Evolutionary conservation across 2,797 vertebrate genomes (phyloP).

Genomic region (Crossoptilon crossoptilon): DNA sequence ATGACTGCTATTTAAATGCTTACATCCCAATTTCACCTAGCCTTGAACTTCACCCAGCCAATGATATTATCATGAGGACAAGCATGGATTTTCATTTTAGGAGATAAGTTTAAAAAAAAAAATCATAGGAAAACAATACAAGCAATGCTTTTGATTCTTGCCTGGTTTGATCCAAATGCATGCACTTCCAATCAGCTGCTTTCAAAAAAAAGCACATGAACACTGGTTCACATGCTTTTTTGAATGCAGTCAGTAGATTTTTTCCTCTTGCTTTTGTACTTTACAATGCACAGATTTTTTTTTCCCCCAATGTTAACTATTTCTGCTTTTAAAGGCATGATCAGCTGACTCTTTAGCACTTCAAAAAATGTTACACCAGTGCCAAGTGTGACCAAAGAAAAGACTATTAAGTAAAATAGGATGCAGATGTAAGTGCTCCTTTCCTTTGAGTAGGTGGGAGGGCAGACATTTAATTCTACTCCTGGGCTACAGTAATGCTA

Average conservation of each 20-base stretch:
- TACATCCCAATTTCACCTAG: not conserved
- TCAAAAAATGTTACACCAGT: not conserved
- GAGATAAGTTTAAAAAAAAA: not conserved
- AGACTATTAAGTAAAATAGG: not conserved
- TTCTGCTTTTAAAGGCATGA: slow-evolving; percentile 12
- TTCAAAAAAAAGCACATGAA: too few species aligned
- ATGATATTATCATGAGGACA: not conserved
- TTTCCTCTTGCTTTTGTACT: not conserved
- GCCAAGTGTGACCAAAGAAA: not conserved
- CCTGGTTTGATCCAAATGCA: not conserved
- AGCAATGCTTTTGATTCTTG: not conserved
- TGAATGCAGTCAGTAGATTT: not conserved
- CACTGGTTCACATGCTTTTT: not conserved
- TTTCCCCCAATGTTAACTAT: not conserved
- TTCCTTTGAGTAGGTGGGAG: not conserved
- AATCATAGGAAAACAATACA: not conserved
- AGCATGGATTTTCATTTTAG: not conserved
- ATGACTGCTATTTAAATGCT: not conserved
- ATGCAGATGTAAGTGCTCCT: not conserved
- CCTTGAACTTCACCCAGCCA: not conserved
- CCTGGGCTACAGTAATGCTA: not conserved
- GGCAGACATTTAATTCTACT: not conserved
- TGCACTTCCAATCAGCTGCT: not conserved
- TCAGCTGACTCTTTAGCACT: not conserved
- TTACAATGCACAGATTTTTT: not conserved